Base-by-base conservation (phyloP, 1,140 invertebrate genomes). In the Pseudomyrmex gracilis region DNA sequence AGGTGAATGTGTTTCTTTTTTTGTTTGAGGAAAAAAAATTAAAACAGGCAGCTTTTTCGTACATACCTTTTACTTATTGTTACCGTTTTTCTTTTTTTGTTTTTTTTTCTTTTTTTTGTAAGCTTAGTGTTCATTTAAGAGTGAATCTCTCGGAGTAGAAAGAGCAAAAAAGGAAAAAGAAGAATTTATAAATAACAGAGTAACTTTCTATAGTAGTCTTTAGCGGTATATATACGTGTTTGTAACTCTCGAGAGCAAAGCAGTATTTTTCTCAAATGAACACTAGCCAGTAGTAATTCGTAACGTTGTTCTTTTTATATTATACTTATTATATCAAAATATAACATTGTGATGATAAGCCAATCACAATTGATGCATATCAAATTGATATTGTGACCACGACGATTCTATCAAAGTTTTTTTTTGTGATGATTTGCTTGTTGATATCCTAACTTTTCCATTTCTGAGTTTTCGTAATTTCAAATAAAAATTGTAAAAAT, bases 21-120 rank as follows among this genome's bases (percentile, higher is more conserved):
- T 89, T 57, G 68, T 89, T 87, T 74, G 70, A 74, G 34, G 7
- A 34, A 34, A 34, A 34, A 34, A 34, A 34, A 5, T 34, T 5
- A 34, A 71, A 92, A 93, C 93, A 93, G 93, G 94, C 93, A 94
- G 94, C 93, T 94, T 90, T 87, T 34, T 34, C 34, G 34, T 34
- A 34, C 86, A 90, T 92, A 91, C 89, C 91, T 93, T 91, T 91
- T 93, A 91, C 90, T 92, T 92, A 90, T 92, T 92, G 85, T 92
- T 93, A 91, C 87, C 82, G 90, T 89, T 92, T 83, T 89, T 82
- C 64, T 82, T 87, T 82, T 90, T 87, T 78, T 86, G 64, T 22
- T 77, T 88, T 82, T 87, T 82, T 90, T 87, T 78, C 85, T 71
- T 22, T 77, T 88, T 67, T 85, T 83, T 1, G 12, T 74, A 55